Conservation (phyloP, 2,888 invertebrate species). For the Drosophila nr. fundita region DNA sequence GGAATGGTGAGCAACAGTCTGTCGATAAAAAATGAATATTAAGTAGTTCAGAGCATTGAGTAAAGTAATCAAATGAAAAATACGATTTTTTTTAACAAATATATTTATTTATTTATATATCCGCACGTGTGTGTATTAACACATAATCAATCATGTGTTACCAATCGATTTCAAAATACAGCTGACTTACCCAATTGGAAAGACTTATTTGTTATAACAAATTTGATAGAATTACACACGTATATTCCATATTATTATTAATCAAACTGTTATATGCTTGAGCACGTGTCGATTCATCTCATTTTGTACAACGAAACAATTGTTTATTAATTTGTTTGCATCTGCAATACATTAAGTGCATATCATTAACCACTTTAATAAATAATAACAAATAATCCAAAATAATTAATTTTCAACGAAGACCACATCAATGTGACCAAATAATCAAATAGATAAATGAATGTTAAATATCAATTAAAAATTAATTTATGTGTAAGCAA, state of each 20-base stretch:
- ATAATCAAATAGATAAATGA: neutral
- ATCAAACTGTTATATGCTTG: neutral
- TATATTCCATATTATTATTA: neutral
- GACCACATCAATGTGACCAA: slow-evolving; percentile 12
- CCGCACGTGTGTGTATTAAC: neutral
- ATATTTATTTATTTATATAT: neutral
- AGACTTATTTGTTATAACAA: neutral
- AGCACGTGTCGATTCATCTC: neutral
- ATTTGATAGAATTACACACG: neutral
- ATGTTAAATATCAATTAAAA: slow-evolving; percentile 5
- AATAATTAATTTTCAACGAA: slow-evolving; percentile 4
- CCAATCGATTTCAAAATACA: neutral
- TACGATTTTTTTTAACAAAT: neutral
- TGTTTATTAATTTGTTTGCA: neutral
- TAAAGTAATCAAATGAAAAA: neutral
- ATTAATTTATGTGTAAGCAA: slow-evolving; percentile 7
- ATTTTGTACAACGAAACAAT: neutral
- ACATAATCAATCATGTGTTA: neutral
- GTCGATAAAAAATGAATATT: slow-evolving; percentile 15
- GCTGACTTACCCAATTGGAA: neutral
- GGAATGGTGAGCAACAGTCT: slow-evolving; percentile 1
- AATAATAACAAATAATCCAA: slow-evolving; percentile 3
- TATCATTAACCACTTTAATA: neutral
- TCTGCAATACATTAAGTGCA: neutral
- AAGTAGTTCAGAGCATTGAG: slow-evolving; percentile 14